Conservation (phyloP, 2,113 vertebrate genomes). For the Sinocyclocheilus anophthalmus region DNA sequence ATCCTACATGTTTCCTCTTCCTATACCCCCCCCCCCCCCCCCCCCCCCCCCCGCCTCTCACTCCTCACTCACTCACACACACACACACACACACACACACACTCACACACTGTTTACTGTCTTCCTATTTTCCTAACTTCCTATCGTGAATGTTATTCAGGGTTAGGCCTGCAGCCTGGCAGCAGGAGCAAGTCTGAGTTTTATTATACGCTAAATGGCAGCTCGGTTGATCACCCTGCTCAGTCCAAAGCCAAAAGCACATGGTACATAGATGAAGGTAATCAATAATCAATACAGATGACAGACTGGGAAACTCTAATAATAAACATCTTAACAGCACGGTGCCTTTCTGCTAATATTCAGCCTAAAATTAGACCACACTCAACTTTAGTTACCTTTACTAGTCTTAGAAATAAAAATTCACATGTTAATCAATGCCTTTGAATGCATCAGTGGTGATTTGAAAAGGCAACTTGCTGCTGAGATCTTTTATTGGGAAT, state of each 20-base stretch:
- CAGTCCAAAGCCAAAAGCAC: conserved; percentile 93
- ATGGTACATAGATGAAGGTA: conserved; percentile 99
- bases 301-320: background rate
- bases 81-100: background rate
- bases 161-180: conserved; percentile 91
- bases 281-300: conserved; percentile 52
- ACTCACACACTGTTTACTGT: background rate
- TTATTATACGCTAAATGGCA: conserved; percentile 98
- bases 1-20: background rate
- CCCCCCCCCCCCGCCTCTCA: too few species aligned
- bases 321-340: conserved; percentile 53
- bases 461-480: conserved; percentile 67
- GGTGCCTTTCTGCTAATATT: conserved; percentile 49
- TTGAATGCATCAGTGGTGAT: conserved; percentile 54
- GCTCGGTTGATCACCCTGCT: conserved; percentile 89
- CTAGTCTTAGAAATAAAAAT: background rate
- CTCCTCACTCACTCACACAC: too few species aligned
- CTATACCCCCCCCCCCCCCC: background rate
- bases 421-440: background rate
- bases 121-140: conserved; percentile 49
- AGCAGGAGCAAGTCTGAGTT: conserved; percentile 97
- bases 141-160: conserved; percentile 80
- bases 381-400: conserved; percentile 1
- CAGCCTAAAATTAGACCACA: background rate
- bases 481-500: conserved; percentile 60